phyloP scores from a whole-genome alignment of 2,113 vertebrate genomes.

The Amphilophus citrinellus region DNA sequence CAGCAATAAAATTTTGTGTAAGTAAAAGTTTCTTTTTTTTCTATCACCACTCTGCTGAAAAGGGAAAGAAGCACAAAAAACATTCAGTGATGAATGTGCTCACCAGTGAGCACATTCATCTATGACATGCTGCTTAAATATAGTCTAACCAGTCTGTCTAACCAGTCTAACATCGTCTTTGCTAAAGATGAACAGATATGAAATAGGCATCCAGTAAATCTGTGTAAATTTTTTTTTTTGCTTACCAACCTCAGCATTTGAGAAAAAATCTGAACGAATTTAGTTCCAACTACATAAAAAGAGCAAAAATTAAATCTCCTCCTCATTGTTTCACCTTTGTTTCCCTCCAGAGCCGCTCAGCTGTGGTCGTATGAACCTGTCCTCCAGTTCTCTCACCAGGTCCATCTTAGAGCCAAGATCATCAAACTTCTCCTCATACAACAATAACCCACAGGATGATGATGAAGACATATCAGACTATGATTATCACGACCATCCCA shows the following conservation, averaged over 20 bases:
- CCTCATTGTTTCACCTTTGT: neutral
- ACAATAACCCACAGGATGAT: neutral
- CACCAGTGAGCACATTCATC: neutral
- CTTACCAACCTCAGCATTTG: neutral
- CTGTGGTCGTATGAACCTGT: constrained; percentile 66
- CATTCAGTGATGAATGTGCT: neutral
- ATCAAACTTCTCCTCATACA: neutral
- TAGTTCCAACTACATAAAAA: neutral
- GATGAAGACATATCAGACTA: neutral
- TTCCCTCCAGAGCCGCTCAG: constrained; percentile 67
- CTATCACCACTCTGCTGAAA: neutral
- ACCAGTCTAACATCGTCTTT: neutral
- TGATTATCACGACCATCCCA: neutral
- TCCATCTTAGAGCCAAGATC: neutral
- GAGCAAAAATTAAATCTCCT: neutral
- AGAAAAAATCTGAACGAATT: neutral
- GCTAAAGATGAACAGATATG: neutral
- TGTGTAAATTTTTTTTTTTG: neutral
- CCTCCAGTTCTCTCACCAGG: neutral
- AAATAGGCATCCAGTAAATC: neutral
- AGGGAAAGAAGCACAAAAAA: neutral
- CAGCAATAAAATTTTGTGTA: neutral
- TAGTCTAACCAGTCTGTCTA: neutral
- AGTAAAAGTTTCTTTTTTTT: rapidly evolving
- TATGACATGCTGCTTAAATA: neutral